Evolutionary conservation across 2,113 vertebrate genomes (phyloP).

Genomic region (Pelusios castaneus): DNA sequence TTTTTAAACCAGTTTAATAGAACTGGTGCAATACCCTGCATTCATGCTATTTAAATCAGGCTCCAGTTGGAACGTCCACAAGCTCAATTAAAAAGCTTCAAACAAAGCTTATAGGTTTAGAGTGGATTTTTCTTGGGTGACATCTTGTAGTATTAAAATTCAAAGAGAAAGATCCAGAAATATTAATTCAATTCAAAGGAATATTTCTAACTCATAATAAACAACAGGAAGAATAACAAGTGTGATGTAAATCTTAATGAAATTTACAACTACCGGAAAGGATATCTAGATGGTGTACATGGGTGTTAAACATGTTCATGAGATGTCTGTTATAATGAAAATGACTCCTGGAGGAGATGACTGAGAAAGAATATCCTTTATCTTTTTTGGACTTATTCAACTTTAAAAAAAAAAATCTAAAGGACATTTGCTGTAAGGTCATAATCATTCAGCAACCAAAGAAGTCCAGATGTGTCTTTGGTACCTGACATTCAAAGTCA

Average conservation of each 20-base stretch:
- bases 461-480: neutral
- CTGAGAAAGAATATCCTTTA: neutral
- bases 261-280: neutral
- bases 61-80: neutral
- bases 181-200: neutral
- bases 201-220: neutral
- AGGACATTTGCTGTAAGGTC: neutral
- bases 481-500: neutral
- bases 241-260: neutral
- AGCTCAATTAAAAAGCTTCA: neutral
- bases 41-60: neutral
- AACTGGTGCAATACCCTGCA: neutral
- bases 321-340: neutral
- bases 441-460: neutral
- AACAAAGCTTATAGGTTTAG: rapidly evolving
- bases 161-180: neutral
- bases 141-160: neutral
- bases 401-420: neutral
- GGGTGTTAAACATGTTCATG: neutral
- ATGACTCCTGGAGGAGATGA: neutral
- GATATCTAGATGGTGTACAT: neutral
- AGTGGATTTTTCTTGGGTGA: neutral
- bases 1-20: neutral
- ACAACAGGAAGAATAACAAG: neutral
- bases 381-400: neutral